Evolutionary conservation across 2,888 invertebrate species (phyloP), one percentile per base, ranked within the genome.

Genomic region (Dynastes hyllus): DNA sequence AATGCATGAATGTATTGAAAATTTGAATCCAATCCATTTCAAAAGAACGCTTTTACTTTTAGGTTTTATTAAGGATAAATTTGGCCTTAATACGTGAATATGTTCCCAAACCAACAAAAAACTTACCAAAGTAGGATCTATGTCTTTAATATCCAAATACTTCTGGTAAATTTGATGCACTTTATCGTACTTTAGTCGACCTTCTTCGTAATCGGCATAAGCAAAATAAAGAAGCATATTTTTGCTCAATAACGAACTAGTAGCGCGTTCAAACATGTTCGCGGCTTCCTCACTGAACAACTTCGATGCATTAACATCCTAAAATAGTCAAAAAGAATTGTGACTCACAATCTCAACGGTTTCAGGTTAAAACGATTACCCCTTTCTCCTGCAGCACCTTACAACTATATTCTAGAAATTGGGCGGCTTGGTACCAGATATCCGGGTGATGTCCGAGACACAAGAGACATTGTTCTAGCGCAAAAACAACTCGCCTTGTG

Each of bases 391-490:
- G 95, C 79, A 99, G 91, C 83, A 97, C 93, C 88, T 97, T 97
- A 51, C 98, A 96, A 81, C 98, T 97, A 87, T 97, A 95, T 88
- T 99, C 98, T 67, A 99, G 91, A 90, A 97, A 99, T 87, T 97
- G 95, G 0, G 99, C 98, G 0, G 99, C 98, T 90, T 99, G 99
- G 88, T 98, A 97, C 99, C 99, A 99, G 79, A 99, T 96, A 83
- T 99, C 99, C 0, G 99, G 98, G 88, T 99, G 98, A 90, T 98
- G 98, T 0, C 98, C 98, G 51, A 99, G 91, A 86, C 99, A 99
- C 65, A 99, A 90, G 69, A 99, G 90, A 84, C 98, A 97, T 89
- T 99, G 99, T 87, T 99, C 99, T 82, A 99, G 97, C 0, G 99
- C 98, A 91, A 99, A 99, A 94, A 98, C 98, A 0, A 99, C 99